Conservation (phyloP, 2,888 invertebrate species). For the Sisyra nigra region DNA sequence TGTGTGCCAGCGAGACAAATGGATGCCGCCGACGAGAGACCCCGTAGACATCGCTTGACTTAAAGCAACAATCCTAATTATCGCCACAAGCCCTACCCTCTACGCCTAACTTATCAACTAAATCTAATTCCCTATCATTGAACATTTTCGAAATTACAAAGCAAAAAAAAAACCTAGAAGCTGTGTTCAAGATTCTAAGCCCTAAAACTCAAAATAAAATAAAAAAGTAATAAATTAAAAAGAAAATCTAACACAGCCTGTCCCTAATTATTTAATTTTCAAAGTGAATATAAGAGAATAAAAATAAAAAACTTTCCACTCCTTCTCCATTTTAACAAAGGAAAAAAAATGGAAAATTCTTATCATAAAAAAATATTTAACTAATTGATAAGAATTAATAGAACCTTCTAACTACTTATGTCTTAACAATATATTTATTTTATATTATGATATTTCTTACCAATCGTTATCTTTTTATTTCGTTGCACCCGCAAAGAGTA, state of each 20-base stretch:
- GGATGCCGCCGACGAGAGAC: not conserved
- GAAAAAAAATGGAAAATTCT: not conserved
- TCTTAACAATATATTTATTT: not conserved
- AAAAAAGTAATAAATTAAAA: too few relatives aligned
- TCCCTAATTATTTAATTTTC: too few relatives aligned
- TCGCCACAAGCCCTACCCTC: not conserved
- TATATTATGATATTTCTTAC: not conserved
- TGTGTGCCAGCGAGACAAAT: not conserved
- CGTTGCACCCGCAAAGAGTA: too few relatives aligned
- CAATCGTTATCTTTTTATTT: too few relatives aligned
- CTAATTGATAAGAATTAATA: not conserved
- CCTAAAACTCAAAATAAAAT: too few relatives aligned
- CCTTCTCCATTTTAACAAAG: too few relatives aligned
- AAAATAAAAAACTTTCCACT: not conserved
- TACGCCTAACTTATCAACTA: too few relatives aligned
- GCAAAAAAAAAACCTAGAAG: too few relatives aligned
- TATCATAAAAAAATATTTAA: not conserved
- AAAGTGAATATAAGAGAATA: not conserved
- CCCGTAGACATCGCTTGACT: not conserved
- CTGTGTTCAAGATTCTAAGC: too few relatives aligned
- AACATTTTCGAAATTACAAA: too few relatives aligned
- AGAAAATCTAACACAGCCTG: too few relatives aligned
- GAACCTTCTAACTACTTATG: not conserved
- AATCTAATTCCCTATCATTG: too few relatives aligned
- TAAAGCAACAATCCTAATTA: conserved; percentile 2